A percentile compares a stretch with the other conserved stretches of the same genome.
phyloP scores from a whole-genome alignment of 2,797 vertebrate genomes.

The Molossus alvarezi region DNA sequence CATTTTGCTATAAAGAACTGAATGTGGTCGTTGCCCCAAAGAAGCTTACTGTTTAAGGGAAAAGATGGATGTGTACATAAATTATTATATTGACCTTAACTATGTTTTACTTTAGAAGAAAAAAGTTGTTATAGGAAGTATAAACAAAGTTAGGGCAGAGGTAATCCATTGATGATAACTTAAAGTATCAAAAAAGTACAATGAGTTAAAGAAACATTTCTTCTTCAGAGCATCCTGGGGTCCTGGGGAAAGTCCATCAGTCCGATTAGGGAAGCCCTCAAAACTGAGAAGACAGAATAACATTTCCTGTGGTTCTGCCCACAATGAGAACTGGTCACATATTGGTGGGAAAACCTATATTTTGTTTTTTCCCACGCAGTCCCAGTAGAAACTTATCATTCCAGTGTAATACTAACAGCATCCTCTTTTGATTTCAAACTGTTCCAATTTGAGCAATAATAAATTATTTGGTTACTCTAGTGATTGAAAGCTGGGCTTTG shows the following conservation, averaged over 20 bases:
- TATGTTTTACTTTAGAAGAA: slow-evolving; percentile 8
- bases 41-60: neutral
- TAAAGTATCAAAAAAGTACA: neutral
- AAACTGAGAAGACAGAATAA: neutral
- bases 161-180: neutral
- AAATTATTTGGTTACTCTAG: neutral
- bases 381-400: neutral
- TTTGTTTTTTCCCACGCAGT: neutral
- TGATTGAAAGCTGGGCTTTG: neutral
- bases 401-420: neutral
- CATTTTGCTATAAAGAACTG: slow-evolving; percentile 19
- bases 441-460: neutral
- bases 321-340: neutral
- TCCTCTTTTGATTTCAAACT: neutral
- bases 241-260: neutral
- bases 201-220: neutral
- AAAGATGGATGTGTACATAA: neutral
- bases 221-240: neutral
- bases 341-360: neutral
- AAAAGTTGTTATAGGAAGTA: neutral
- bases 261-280: neutral
- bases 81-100: slow-evolving; percentile 32
- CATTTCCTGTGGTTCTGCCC: neutral
- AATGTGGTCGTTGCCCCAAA: slow-evolving; percentile 8
- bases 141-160: neutral